Evolutionary conservation across 2,888 invertebrate genomes (phyloP).

Genomic region (Hydroisotoma schaefferi): DNA sequence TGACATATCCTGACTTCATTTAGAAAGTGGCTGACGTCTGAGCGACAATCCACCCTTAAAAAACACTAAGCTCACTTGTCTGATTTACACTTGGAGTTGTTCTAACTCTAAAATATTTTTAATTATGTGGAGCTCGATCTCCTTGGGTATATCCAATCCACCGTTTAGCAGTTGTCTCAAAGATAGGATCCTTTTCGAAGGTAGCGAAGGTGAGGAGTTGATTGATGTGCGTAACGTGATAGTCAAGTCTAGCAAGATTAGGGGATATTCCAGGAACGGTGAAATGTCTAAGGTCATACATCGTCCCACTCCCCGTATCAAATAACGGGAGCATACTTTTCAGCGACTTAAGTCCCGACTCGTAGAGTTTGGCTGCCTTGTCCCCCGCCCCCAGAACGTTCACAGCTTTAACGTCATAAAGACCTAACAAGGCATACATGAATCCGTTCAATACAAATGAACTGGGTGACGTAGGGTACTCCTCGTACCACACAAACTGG

Average conservation of each 20-base stretch:
- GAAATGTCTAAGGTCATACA: conserved; percentile 93
- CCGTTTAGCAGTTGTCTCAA: conserved; percentile 77
- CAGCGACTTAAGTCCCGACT: conserved; percentile 80
- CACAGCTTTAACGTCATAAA: conserved; percentile 87
- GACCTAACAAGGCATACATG: conserved; percentile 91
- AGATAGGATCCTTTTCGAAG: conserved; percentile 70
- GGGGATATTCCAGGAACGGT: conserved; percentile 76
- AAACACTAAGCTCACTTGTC: too few relatives aligned
- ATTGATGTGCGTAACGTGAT: conserved; percentile 97
- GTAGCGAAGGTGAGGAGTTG: conserved; percentile 59
- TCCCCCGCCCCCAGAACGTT: conserved; percentile 65
- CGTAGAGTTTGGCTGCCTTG: conserved; percentile 71
- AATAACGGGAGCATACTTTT: conserved; percentile 83
- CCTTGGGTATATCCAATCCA: conserved; percentile 96
- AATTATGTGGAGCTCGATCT: conserved; percentile 91
- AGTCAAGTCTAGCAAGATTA: conserved; percentile 97
- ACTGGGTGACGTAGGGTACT: conserved; percentile 93
- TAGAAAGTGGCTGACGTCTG: too few relatives aligned
- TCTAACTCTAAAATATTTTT: too few relatives aligned
- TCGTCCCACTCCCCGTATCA: conserved; percentile 92
- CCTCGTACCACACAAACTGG: conserved; percentile 92
- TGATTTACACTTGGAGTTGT: too few relatives aligned
- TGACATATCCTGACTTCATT: too few relatives aligned
- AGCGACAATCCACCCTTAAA: too few relatives aligned
- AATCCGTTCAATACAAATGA: conserved; percentile 97